These are phyloP conservation scores for Ophioninae sp. DNA, from an alignment of 2,888 invertebrate genomes.

Conservation along the genomic window DNA sequence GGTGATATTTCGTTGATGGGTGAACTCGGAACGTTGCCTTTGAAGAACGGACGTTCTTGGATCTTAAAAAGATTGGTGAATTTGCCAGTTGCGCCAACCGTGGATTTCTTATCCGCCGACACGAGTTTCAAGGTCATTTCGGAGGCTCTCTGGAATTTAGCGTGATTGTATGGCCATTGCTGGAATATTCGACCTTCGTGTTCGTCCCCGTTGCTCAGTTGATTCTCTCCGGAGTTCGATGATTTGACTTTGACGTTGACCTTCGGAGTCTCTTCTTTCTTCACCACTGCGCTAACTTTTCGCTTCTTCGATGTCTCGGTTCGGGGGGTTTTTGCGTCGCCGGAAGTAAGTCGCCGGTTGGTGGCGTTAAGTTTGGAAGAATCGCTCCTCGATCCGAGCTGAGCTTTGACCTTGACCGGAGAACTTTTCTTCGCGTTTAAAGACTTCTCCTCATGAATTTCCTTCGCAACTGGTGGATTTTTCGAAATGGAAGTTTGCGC, in stretches of 20 bases:
- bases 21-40: not conserved
- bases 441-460: conserved; percentile 18
- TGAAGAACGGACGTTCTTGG: conserved; percentile 3
- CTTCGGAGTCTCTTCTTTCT: not conserved
- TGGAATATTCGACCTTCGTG: conserved; percentile 53
- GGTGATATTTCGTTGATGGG: conserved; percentile 43
- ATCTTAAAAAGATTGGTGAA: conserved; percentile 2
- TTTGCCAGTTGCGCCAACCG: not conserved
- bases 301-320: conserved; percentile 21
- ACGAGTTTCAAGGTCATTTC: not conserved
- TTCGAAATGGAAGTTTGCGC: not conserved
- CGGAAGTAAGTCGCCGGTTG: conserved; percentile 11
- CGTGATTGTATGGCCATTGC: conserved; percentile 56
- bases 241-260: not conserved
- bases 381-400: conserved; percentile 1
- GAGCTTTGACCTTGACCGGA: not conserved
- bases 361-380: not conserved
- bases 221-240: not conserved
- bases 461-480: not conserved
- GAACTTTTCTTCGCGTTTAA: not conserved
- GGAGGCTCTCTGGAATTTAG: conserved; percentile 7
- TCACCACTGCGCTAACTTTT: conserved; percentile 11
- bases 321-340: conserved; percentile 18
- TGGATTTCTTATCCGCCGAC: not conserved
- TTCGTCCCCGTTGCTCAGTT: not conserved